phyloP scores from a whole-genome alignment of 2,797 vertebrate genomes.

The Sebastes vulpes region DNA sequence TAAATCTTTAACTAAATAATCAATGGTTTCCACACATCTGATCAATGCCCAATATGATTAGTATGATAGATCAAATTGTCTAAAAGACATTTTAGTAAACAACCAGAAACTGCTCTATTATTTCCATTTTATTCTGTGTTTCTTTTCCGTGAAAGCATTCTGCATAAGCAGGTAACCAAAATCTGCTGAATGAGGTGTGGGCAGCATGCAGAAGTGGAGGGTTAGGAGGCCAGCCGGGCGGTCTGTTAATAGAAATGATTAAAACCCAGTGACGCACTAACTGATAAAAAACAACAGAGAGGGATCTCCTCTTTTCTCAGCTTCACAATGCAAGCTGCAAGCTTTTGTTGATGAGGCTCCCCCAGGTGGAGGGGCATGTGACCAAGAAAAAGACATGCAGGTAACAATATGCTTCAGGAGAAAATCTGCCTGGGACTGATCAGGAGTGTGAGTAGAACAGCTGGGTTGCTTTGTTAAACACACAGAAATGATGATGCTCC shows the following conservation, averaged over 20 bases:
- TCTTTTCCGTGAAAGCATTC: conserved; percentile 12
- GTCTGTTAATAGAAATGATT: conserved; percentile 63
- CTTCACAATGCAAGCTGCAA: conserved; percentile 10
- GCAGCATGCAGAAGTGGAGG: conserved; percentile 25
- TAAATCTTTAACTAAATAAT: neutral
- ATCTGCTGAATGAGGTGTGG: conserved; percentile 44
- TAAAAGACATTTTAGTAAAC: conserved; percentile 15
- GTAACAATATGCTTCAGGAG: conserved; percentile 13
- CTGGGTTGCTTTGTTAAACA: conserved; percentile 17
- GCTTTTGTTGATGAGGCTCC: conserved; percentile 16
- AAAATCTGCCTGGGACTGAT: conserved; percentile 7
- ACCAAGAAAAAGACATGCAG: conserved; percentile 14
- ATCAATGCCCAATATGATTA: neutral
- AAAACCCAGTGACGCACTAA: conserved; percentile 34
- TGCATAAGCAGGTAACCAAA: conserved; percentile 34
- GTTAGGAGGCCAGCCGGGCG: conserved; percentile 26
- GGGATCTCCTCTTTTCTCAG: conserved; percentile 15
- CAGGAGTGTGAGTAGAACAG: neutral
- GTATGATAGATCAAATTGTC: neutral
- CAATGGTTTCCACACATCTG: neutral
- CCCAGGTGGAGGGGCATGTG: neutral
- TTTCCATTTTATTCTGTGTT: conserved; percentile 2
- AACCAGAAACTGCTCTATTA: neutral
- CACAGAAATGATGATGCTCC: conserved; percentile 1
- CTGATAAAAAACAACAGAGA: conserved; percentile 34